Conservation (phyloP, 2,888 invertebrate genomes). For the Tryphoninae sp. region DNA sequence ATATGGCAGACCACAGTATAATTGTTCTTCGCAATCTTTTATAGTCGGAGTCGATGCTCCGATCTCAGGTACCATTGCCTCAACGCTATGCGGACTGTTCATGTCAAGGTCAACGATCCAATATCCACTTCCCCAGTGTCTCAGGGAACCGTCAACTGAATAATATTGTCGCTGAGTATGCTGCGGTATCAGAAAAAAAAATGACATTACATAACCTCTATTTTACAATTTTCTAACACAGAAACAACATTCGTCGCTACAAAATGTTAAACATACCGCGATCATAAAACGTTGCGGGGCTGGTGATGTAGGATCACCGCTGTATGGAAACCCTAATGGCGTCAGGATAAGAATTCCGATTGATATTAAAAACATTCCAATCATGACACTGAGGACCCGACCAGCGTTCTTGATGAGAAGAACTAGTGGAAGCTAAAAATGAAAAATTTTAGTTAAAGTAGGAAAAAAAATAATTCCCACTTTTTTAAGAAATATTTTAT, state of each 20-base stretch:
- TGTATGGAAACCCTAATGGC: conserved; percentile 89
- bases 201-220: no score
- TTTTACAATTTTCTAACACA: background rate
- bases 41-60: conserved; percentile 81
- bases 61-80: conserved; percentile 83
- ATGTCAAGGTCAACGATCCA: conserved; percentile 90
- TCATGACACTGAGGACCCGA: conserved; percentile 82
- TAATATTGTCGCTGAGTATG: conserved; percentile 86
- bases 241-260: conserved; percentile 66
- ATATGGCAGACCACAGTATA: conserved; percentile 92
- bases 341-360: conserved; percentile 85
- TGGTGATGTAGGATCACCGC: conserved; percentile 84
- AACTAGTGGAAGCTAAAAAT: conserved; percentile 80
- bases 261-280: conserved; percentile 82
- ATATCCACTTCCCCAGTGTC: conserved; percentile 83
- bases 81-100: conserved; percentile 86
- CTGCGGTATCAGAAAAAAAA: conserved; percentile 77
- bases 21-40: conserved; percentile 84
- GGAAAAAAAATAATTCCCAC: background rate
- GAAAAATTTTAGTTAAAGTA: conserved; percentile 35
- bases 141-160: conserved; percentile 81
- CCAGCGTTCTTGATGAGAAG: conserved; percentile 81
- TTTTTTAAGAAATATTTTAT: conserved; percentile 1
- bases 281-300: conserved; percentile 90
- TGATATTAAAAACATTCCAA: conserved; percentile 83